A percentile compares a stretch with the other conserved stretches of the same genome.
phyloP scores from a whole-genome alignment of 2,797 vertebrate genomes.

The Vespertilio murinus region DNA sequence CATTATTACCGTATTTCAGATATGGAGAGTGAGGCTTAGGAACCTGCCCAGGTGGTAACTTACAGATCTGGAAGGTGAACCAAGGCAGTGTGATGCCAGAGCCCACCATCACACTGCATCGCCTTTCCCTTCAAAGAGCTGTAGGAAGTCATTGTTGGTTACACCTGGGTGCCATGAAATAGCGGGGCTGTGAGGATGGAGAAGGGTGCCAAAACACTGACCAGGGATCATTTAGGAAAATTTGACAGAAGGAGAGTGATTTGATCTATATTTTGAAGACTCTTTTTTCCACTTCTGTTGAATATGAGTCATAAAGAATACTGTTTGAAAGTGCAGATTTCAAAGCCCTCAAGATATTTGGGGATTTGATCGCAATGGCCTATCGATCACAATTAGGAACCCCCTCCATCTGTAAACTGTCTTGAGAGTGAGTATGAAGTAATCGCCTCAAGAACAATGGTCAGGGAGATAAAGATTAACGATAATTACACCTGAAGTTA shows the following conservation, averaged over 20 bases:
- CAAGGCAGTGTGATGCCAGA: neutral
- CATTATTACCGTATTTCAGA: neutral
- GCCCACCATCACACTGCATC: no score
- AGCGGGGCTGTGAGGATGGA: neutral
- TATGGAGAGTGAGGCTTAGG: neutral
- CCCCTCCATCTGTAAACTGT: neutral
- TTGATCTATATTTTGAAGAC: neutral
- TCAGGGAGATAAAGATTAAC: neutral
- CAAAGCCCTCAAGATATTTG: neutral
- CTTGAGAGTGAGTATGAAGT: neutral
- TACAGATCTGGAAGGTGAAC: neutral
- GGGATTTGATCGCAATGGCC: neutral
- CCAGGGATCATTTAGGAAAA: neutral
- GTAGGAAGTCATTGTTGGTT: neutral
- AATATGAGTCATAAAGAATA: neutral
- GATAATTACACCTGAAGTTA: neutral
- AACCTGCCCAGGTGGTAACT: neutral
- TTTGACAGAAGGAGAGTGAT: neutral
- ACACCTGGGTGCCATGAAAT: neutral
- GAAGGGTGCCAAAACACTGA: neutral
- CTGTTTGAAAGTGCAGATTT: neutral
- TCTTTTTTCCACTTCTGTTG: neutral
- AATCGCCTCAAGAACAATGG: neutral
- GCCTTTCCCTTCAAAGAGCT: neutral
- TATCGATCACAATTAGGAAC: neutral